Base-by-base conservation (phyloP, 2,888 invertebrate genomes). In the Heliconius erato region DNA sequence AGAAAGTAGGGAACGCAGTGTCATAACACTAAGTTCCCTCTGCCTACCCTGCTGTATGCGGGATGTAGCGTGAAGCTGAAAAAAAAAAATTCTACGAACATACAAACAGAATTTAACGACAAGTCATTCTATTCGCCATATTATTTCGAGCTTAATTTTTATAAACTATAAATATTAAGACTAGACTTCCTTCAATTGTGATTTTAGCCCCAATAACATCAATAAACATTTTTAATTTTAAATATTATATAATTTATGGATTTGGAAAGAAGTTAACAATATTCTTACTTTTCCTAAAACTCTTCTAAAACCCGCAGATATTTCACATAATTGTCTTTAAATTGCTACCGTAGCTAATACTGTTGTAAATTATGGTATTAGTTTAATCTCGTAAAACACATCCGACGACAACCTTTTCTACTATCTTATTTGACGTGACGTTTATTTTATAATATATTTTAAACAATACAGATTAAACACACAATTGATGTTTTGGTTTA, bases 381-480 rank as follows among this genome's bases (percentile, higher is more conserved):
- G 26, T 76, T 79, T 86, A 86, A 86, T 85, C 86, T 72, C 71
- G 81, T 85, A 84, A 85, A 84, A 84, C 69, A 59, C 76, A 49
- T 44, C 84, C 86, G 85, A 81, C 83, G 65, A 40, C 2, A 79
- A 54, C 11, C 67, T 54, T 65, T 49, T 40, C 35, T 40, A 35
- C 9, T 67, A 23, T n/a, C 26, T 40, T n/a, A 80, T 49, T 71
- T 71, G n/a, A 54, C 49, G 68, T n/a, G 82, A 79, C 82, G 32
- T 65, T 67, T 44, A 40, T 26, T 40, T 32, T 80, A 40, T 69
- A 72, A 68, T 74, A 32, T 74, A 49, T 49, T 49, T 49, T 49
- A 49, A 14, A 49, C 14, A 49, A 49, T 49, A 49, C 40, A 76
- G 76, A 65, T 82, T 79, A 63, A 28, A 63, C 12, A 26, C 32